Conservation (phyloP, 92 coral and sea anemone genomes). For the Epizoanthus rinbou region DNA sequence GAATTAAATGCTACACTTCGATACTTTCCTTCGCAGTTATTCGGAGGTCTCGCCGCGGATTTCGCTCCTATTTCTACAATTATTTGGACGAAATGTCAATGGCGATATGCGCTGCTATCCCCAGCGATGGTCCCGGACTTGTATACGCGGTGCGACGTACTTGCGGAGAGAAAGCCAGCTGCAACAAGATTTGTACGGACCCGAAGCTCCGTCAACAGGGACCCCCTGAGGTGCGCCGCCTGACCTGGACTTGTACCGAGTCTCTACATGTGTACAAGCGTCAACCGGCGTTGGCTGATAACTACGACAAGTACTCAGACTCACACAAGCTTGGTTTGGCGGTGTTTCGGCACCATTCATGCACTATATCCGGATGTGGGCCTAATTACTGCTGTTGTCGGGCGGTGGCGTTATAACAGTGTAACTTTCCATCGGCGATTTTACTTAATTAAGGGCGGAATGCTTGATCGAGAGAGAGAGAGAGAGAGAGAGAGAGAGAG, state of each 20-base stretch:
- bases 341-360: constrained; percentile 91
- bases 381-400: constrained; percentile 95
- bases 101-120: constrained; percentile 85
- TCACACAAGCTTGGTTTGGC: constrained; percentile 95
- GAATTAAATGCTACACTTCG: neutral
- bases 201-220: constrained; percentile 74
- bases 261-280: constrained; percentile 89
- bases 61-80: constrained; percentile 90
- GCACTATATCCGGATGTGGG: constrained; percentile 81
- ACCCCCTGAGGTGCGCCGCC: constrained; percentile 70
- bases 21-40: constrained; percentile 16
- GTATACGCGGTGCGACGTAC: constrained; percentile 88
- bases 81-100: constrained; percentile 92
- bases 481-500: too few relatives aligned
- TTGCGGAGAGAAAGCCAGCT: constrained; percentile 71
- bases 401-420: constrained; percentile 67
- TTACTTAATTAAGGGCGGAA: too few relatives aligned
- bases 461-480: too few relatives aligned
- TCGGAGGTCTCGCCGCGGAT: constrained; percentile 70
- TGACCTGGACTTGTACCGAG: constrained; percentile 88
- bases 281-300: constrained; percentile 87
- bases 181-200: constrained; percentile 78
- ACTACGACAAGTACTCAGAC: constrained; percentile 87
- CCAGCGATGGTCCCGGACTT: constrained; percentile 88
- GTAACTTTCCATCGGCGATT: neutral